phyloP scores from a whole-genome alignment of 1,140 invertebrate genomes.

The Tetragonula clypearis region DNA sequence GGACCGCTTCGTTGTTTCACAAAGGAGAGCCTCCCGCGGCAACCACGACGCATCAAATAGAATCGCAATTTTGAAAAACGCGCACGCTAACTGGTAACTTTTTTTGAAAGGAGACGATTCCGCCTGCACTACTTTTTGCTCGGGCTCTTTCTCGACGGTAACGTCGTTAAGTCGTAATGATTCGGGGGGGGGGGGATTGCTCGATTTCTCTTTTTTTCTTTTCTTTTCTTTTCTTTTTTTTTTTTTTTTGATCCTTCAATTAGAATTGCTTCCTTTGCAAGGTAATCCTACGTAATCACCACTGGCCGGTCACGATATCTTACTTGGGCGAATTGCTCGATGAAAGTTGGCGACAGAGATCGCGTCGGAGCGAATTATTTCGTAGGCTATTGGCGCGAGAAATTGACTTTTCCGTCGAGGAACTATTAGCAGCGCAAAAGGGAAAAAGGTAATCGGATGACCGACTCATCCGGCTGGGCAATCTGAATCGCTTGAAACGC shows the following conservation, averaged over 20 bases:
- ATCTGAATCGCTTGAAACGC: slow-evolving; percentile 1
- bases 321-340: not conserved
- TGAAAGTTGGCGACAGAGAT: not conserved
- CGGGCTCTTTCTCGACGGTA: not conserved
- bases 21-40: not conserved
- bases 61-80: not conserved
- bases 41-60: not conserved
- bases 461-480: not conserved
- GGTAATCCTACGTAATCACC: not conserved
- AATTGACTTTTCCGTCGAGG: slow-evolving; percentile 21
- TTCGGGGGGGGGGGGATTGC: too few relatives aligned
- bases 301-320: not conserved
- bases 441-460: slow-evolving; percentile 23
- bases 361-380: slow-evolving; percentile 16
- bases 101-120: not conserved
- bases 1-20: not conserved
- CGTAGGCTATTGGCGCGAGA: slow-evolving; percentile 27
- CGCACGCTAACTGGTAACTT: not conserved
- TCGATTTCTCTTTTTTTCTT: too few relatives aligned
- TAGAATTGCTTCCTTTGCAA: not conserved
- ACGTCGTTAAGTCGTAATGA: not conserved
- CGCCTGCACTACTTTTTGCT: not conserved
- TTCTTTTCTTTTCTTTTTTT: not conserved
- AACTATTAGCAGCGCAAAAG: slow-evolving; percentile 6
- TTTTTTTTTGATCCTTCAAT: not conserved